Evolutionary conservation across 2,888 invertebrate genomes (phyloP).

Genomic region (Poecilobothrus nobilitatus): DNA sequence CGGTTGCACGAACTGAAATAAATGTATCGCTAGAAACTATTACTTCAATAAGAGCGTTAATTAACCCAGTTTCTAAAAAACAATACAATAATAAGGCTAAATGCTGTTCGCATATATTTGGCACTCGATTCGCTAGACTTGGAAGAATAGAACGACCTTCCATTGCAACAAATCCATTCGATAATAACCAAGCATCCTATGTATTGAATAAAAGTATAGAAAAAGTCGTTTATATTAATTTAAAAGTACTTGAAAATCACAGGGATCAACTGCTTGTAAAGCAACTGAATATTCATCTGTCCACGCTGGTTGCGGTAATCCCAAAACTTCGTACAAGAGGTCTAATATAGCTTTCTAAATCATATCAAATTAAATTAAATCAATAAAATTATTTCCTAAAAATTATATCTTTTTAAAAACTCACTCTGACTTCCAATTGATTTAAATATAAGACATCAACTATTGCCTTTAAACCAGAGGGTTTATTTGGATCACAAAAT

Average conservation of each 20-base stretch:
- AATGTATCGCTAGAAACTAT: conserved; percentile 82
- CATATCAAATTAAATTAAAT: conserved; percentile 6
- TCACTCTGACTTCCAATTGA: conserved; percentile 80
- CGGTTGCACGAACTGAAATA: conserved; percentile 84
- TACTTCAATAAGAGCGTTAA: conserved; percentile 85
- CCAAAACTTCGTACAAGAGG: conserved; percentile 80
- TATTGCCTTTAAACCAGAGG: conserved; percentile 67
- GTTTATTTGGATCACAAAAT: conserved; percentile 70
- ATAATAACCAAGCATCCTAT: conserved; percentile 75
- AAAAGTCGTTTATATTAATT: conserved; percentile 8
- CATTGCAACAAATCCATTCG: conserved; percentile 90
- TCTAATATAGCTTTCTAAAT: conserved; percentile 84
- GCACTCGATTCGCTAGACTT: conserved; percentile 73
- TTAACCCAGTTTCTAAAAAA: conserved; percentile 75
- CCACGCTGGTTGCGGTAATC: conserved; percentile 82
- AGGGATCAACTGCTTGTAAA: conserved; percentile 79
- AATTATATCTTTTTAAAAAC: conserved; percentile 34
- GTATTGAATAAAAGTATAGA: background rate
- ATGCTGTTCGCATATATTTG: conserved; percentile 87
- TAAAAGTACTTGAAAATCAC: conserved; percentile 52
- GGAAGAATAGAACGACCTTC: conserved; percentile 83
- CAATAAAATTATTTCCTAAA: background rate
- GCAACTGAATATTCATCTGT: conserved; percentile 87
- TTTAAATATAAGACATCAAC: conserved; percentile 76
- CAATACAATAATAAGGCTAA: conserved; percentile 79